Evolutionary conservation across 2,888 invertebrate species (phyloP), one percentile per base, ranked within the genome.

Genomic region (Lypha dubia): DNA sequence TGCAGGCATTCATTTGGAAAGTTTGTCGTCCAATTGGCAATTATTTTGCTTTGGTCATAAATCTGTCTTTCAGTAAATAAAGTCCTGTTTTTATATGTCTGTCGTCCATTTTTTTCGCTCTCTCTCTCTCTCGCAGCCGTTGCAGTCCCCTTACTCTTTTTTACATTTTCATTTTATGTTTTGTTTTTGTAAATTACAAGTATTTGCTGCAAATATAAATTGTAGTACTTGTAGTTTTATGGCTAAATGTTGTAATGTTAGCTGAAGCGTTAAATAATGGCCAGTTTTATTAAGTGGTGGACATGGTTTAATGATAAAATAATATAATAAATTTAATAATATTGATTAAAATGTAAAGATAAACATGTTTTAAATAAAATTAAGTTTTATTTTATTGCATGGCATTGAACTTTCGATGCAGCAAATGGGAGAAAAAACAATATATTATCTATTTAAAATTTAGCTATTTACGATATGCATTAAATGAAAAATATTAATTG

Each of bases 11-110:
- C 79, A 82, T 79, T 81, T 81, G 75, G 81, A 85, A 79, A 83
- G 84, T 80, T 85, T 84, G 74, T 83, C 85, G 84, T 85, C 71
- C 83, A 81, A 81, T 81, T 82, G 75, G 86, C 86, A 86, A 86
- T 86, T 86, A 86, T 86, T 86, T 86, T 81, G 76, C 79, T 68
- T 73, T 79, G 77, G 76, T 65, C 86, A 85, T 87, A 86, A 87
- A 86, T 87, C 81, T 84, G 71, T 46, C 75, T 81, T 70, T 68
- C 62, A 81, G 81, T 75, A 81, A 81, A 81, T 81, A 81, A 81
- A 81, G 75, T 81, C 81, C 81, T 70, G 75, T 63, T 70, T 70
- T 46, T 81, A 20, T 74, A 62, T 38, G 41, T 60, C n/a, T 44
- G 15, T 74, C 22, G 35, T 53, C 38, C 22, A 2, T 44, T 24